Percentiles rank a stretch among this genome's conserved stretches.
Conservation (phyloP, 2,888 invertebrate genomes). For the Drosophila longiperda region DNA sequence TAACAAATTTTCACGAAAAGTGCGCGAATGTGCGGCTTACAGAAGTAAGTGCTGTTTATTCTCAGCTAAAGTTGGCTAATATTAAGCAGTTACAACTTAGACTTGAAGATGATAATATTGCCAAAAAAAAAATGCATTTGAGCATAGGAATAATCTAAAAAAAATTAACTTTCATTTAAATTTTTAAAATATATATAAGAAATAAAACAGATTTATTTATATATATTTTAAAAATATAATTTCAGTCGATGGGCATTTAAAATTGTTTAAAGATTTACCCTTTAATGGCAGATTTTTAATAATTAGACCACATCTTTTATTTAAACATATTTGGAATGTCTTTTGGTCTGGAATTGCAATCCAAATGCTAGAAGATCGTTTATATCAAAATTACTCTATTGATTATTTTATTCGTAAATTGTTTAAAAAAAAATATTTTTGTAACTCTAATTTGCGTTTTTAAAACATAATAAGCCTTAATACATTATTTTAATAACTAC, state of each 20-base stretch:
- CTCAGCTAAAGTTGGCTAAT: background rate
- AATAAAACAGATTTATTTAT: background rate
- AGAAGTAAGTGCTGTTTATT: conserved; percentile 5
- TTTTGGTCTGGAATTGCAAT: background rate
- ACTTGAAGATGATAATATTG: background rate
- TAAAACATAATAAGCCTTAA: background rate
- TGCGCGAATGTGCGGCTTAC: background rate
- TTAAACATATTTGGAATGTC: background rate
- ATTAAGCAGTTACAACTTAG: background rate
- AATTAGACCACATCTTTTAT: background rate
- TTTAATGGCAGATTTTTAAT: background rate
- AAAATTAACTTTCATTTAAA: background rate
- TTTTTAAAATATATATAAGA: background rate
- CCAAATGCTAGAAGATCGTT: too few relatives aligned
- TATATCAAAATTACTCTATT: background rate
- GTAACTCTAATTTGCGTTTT: background rate
- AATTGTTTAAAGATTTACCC: background rate
- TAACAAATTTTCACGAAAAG: conserved; percentile 12
- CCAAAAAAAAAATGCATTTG: background rate
- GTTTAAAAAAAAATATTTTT: background rate
- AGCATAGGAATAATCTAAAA: background rate
- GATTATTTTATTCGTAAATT: background rate
- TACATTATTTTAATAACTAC: too few relatives aligned
- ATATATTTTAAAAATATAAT: background rate
- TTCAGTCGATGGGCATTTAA: background rate